Conservation (phyloP, 2,797 vertebrate genomes). For the Crax fasciolata region DNA sequence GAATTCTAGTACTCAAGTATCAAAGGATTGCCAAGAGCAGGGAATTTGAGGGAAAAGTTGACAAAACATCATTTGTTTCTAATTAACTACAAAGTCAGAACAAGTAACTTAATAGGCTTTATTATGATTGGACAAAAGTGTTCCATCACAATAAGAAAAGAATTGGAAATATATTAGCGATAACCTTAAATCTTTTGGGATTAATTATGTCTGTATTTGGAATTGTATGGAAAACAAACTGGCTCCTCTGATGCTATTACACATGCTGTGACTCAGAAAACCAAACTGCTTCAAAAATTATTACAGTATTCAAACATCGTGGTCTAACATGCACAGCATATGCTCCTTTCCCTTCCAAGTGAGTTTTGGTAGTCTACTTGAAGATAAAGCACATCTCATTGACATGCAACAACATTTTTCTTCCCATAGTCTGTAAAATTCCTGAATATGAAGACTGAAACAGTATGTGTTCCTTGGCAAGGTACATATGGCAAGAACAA, state of each 20-base stretch:
- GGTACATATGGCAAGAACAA: not conserved
- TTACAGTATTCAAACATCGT: constrained; percentile 3
- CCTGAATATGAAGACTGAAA: not conserved
- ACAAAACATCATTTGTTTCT: not conserved
- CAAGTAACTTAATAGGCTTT: not conserved
- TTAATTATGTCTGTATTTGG: not conserved
- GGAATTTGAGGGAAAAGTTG: not conserved
- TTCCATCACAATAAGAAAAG: not conserved
- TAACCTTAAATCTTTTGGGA: not conserved
- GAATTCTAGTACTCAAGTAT: not conserved
- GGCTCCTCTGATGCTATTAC: not conserved
- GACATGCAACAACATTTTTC: not conserved
- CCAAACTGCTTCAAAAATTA: not conserved
- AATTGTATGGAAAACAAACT: not conserved
- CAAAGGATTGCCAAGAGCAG: not conserved
- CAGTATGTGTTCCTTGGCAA: not conserved
- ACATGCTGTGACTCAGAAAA: constrained; percentile 12
- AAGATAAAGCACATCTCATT: constrained; percentile 8
- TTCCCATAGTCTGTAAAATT: not conserved
- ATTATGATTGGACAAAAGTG: not conserved
- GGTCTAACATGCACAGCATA: not conserved
- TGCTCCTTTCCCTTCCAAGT: not conserved
- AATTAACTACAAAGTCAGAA: not conserved
- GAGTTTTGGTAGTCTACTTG: not conserved
- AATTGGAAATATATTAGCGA: not conserved